Base-by-base conservation (phyloP, 1,140 invertebrate species). In the Eurosta solidaginis region DNA sequence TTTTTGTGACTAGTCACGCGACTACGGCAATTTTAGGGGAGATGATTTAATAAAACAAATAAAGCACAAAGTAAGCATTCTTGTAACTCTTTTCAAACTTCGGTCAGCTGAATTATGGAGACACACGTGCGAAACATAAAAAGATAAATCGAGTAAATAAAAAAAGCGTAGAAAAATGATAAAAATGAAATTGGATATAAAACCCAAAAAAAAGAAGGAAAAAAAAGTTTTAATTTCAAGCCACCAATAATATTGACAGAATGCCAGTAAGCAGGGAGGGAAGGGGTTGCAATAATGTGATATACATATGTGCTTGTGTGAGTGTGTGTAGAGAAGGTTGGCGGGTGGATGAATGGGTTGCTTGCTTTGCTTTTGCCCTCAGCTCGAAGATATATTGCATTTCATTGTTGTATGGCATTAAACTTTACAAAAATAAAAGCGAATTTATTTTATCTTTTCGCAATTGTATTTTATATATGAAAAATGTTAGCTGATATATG, bases 231-330 rank as follows among this genome's bases (percentile, higher is more conserved):
- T 74, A 14, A 44, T 33, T 45, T 45, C 42, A 47, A 74, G 42
- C 22, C 22, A 74, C 73, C 73, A 74, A 74, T 74, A 74, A 74
- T 74, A 74, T 74, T 74, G 42, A 44, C 42, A 29, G 22, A 74
- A 45, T 47, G 42, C 6, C 10, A 47, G 6, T 4, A n/a, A 44
- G 73, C 42, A 59, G 27, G 20, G 12, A 4, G 6, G 12, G 42
- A 68, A 68, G 73, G 40, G 42, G 4, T 0, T 7, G n/a, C n/a
- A n/a, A n/a, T 2, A 33, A 17, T 20, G 73, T 5, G 45, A 17
- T 45, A 7, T 45, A 45, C 7, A 9, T 17, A 2, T 42, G 10
- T 44, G 36, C 36, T 1, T 25, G 9, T 45, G 25, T 45, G 3
- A 44, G 22, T 74, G 14, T 45, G 33, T 12, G 22, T 74, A 1